These are phyloP conservation scores for Euplexia lucipara DNA, from an alignment of 2,888 invertebrate species.

Conservation along the genomic window DNA sequence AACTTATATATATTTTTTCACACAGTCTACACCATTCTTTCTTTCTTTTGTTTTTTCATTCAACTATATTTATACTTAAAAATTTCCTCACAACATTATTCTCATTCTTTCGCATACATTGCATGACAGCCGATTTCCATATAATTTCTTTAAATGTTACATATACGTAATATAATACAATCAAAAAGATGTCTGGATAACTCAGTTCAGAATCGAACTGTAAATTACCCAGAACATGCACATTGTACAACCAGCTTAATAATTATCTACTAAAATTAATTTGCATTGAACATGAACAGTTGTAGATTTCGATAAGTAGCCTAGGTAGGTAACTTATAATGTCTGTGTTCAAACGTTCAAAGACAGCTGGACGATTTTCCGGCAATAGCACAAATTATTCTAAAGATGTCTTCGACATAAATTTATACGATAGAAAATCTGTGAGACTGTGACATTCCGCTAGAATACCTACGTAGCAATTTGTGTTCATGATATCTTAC, in stretches of 20 bases:
- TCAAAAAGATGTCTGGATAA: conserved; percentile 1
- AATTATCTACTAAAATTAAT: too few relatives aligned
- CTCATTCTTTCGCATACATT: too few relatives aligned
- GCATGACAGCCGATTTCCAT: too few relatives aligned
- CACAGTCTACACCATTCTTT: too few relatives aligned
- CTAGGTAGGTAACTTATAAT: background rate
- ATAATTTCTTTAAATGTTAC: too few relatives aligned
- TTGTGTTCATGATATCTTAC: background rate
- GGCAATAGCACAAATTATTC: background rate
- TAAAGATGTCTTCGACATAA: background rate
- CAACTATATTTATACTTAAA: too few relatives aligned
- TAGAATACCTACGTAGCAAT: conserved; percentile 11
- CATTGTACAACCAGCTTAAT: too few relatives aligned
- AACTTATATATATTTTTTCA: too few relatives aligned
- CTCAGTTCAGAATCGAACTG: background rate
- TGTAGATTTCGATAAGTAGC: background rate
- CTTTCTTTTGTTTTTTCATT: too few relatives aligned
- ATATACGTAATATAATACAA: too few relatives aligned
- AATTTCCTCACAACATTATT: too few relatives aligned
- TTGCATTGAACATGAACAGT: background rate
- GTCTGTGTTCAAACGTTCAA: conserved; percentile 4
- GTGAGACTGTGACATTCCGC: background rate
- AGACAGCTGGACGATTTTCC: background rate
- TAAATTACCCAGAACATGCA: conserved; percentile 5
- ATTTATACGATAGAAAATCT: background rate